Percentiles rank a stretch among this genome's conserved stretches.
Evolutionary conservation across 2,113 vertebrate species (phyloP).

Genomic region (Eretmodus cyanostictus): DNA sequence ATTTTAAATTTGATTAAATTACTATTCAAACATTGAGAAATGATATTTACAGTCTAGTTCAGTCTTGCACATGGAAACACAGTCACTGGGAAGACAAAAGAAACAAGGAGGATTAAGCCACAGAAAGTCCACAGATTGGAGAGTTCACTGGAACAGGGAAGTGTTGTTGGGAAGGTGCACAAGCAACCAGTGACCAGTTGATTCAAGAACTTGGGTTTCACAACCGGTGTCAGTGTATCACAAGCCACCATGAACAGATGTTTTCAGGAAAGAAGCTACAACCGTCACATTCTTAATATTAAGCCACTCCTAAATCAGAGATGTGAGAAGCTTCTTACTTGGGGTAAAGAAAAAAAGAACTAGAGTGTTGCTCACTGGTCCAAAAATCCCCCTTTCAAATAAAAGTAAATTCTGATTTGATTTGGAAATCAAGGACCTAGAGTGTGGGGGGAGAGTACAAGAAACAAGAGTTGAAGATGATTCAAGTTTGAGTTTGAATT

Average conservation of each 20-base stretch:
- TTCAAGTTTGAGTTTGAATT: background rate
- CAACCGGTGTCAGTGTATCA: background rate
- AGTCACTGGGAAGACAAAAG: background rate
- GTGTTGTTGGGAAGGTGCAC: background rate
- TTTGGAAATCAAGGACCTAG: background rate
- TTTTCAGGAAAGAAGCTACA: background rate
- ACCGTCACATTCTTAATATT: background rate
- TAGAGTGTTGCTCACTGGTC: background rate
- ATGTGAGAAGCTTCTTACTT: background rate
- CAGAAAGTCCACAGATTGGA: background rate
- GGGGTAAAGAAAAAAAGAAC: background rate
- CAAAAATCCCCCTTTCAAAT: background rate
- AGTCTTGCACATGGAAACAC: background rate
- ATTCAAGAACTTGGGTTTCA: background rate
- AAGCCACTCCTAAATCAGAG: background rate
- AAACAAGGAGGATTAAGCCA: background rate
- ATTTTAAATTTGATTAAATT: background rate
- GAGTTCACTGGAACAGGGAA: background rate
- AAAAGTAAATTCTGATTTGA: background rate
- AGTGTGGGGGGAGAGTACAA: background rate
- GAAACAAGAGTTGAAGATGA: background rate
- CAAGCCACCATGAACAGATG: background rate
- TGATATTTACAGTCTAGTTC: background rate
- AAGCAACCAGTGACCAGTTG: background rate
- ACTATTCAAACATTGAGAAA: background rate